Evolutionary conservation across 2,797 vertebrate genomes (phyloP), one percentile per base, ranked within the genome.

Genomic region (Oceanodroma leucorhoa): DNA sequence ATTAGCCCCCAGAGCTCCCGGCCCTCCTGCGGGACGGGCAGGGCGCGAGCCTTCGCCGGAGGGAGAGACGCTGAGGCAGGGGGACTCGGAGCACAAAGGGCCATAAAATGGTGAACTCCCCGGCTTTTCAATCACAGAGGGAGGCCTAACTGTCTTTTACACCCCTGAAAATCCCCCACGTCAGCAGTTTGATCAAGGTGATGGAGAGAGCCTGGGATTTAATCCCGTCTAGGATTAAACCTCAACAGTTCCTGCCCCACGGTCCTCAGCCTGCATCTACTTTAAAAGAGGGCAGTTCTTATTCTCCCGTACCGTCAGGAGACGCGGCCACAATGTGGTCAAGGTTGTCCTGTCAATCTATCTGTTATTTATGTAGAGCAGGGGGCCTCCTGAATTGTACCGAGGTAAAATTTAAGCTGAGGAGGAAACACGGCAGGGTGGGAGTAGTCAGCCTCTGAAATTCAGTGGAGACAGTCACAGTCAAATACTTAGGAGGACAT

Each of bases 361-460:
- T 51, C 91, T 83, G 77, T 94, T 95, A 91, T 93, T 96, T 91
- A 93, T 85, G 76, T 69, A 95, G 95, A 94, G 69, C 61, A 75
- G 57, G 26, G 41, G 38, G 32, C 60, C 75, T 90, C 73, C 64
- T 67, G 79, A 91, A 54, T 69, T 84, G 51, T 62, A 72, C 30
- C 0, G 10, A 83, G 53, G 61, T 34, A 87, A 92, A 71, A 77
- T 87, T 85, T 84, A 76, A 94, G 3, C 30, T 30, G 50, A 79
- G 64, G 43, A 80, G 71, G 78, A 93, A 82, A 94, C 53, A 67
- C 0, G 43, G 69, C 40, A 81, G 48, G 55, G 66, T 36, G 34
- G 67, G 66, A 86, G 45, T 24, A 85, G 70, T 53, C 62, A 91
- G 67, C 27, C 64, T 55, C 82, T 81, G 92, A 78, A 87, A 92